Evolutionary conservation across 1,140 invertebrate genomes (phyloP).

Genomic region (Dolichoris vasculosae): DNA sequence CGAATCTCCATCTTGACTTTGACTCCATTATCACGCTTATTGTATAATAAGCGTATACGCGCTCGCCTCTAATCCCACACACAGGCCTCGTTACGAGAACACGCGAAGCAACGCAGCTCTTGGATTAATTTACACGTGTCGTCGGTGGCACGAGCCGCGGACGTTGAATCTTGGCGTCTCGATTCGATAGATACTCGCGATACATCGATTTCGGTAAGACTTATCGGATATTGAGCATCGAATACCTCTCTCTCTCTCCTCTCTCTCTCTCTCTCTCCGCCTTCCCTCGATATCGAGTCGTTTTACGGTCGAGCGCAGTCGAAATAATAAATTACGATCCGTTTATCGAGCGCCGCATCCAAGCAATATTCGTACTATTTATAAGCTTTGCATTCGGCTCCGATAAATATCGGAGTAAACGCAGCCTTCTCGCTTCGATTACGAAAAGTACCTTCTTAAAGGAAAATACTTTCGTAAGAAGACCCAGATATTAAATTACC

Average conservation of each 20-base stretch:
- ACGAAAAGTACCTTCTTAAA: not conserved
- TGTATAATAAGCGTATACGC: conserved; percentile 34
- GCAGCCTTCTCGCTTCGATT: not conserved
- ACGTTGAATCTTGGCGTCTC: not conserved
- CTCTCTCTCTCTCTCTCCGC: too few relatives aligned
- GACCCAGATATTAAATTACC: not conserved
- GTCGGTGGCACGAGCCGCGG: not conserved
- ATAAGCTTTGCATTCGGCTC: not conserved
- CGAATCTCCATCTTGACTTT: conserved; percentile 74
- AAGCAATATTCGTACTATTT: not conserved
- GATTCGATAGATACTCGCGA: not conserved
- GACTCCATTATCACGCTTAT: conserved; percentile 68
- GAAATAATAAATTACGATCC: not conserved
- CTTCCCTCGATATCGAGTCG: too few relatives aligned
- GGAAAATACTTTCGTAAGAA: not conserved
- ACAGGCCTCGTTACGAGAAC: not conserved
- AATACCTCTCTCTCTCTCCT: not conserved
- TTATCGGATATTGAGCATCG: not conserved
- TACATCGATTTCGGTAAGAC: not conserved
- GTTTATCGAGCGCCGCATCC: not conserved
- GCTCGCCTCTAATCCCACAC: not conserved
- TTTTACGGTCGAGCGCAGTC: not conserved
- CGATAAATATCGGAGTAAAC: too few relatives aligned
- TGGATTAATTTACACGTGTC: not conserved
- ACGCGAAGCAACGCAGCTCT: not conserved